Evolutionary conservation across 2,888 invertebrate species (phyloP), one percentile per base, ranked within the genome.

Genomic region (Spialia ferax): DNA sequence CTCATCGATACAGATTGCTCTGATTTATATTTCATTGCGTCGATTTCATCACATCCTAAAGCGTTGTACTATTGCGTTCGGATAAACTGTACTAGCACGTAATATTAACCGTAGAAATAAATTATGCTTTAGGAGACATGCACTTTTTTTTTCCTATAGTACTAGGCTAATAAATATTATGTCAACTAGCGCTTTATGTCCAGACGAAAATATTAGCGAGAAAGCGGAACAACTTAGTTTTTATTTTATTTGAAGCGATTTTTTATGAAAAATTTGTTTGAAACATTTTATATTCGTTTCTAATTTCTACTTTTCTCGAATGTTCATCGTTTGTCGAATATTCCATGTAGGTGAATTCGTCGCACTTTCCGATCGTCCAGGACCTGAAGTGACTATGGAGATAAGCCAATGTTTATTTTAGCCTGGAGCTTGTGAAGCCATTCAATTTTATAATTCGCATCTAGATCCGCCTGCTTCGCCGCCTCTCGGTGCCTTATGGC

Each of bases 1-100:
- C 83, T 80, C 80, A 77, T 80, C 84, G 86, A 86, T 85, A 75
- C 29, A 69, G 61, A 55, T 55, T 87, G 89, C 85, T 74, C 91
- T 91, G 92, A 93, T 93, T 93, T 91, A 93, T 90, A 87, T 82
- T 84, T 82, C 79, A 78, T 75, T 76, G 81, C 75, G 73, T 74
- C 83, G 76, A 87, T 89, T 90, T 77, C 80, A 89, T 89, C 89
- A 79, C 74, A 76, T 79, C 86, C 88, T 83, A 69, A 83, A 88
- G 89, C 85, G 79, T 73, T 79, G 29, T 63, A 56, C 68, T 55
- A 73, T 75, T 77, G 73, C 72, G 74, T 78, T 76, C 73, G 73
- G 71, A 77, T 73, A 74, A 69, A 70, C 63, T 68, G 13, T 7
- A 50, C 60, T 65, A 54, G 13, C 18, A 10, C 18, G 2, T 26